phyloP scores from a whole-genome alignment of 2,888 invertebrate genomes.

The Archaeoteleia sp. region DNA sequence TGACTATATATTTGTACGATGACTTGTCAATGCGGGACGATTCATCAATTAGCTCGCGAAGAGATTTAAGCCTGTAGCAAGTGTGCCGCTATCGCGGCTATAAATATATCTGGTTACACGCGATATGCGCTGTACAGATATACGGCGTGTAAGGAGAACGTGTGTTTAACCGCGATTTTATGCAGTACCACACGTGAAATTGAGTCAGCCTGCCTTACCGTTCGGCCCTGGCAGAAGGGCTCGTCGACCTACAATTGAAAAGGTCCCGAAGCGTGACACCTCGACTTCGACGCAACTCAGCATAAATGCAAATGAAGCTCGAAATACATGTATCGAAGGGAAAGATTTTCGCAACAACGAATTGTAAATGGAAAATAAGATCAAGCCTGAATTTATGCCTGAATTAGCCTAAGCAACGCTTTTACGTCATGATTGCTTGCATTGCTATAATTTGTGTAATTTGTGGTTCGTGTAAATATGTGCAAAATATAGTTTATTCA shows the following conservation, averaged over 20 bases:
- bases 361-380: no score
- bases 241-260: constrained; percentile 50
- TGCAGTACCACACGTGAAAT: constrained; percentile 40
- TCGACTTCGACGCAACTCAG: constrained; percentile 19
- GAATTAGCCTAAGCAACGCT: no score
- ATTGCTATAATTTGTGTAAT: no score
- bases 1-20: constrained; percentile 51
- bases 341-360: no score
- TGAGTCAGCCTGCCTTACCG: constrained; percentile 21
- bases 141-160: constrained; percentile 18
- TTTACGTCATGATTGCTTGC: no score
- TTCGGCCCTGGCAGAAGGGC: constrained; percentile 52
- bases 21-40: constrained; percentile 54
- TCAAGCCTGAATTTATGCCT: no score
- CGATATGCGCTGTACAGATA: constrained; percentile 39
- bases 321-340: constrained; percentile 19
- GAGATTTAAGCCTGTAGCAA: constrained; percentile 51
- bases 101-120: constrained; percentile 52
- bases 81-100: constrained; percentile 52
- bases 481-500: no score
- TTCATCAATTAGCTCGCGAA: constrained; percentile 52
- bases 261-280: constrained; percentile 29
- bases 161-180: constrained; percentile 47
- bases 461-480: no score
- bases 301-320: constrained; percentile 30